Percentiles rank a stretch among this genome's conserved stretches.
Evolutionary conservation across 1,140 invertebrate genomes (phyloP).

Genomic region (Reticulitermes speratus): DNA sequence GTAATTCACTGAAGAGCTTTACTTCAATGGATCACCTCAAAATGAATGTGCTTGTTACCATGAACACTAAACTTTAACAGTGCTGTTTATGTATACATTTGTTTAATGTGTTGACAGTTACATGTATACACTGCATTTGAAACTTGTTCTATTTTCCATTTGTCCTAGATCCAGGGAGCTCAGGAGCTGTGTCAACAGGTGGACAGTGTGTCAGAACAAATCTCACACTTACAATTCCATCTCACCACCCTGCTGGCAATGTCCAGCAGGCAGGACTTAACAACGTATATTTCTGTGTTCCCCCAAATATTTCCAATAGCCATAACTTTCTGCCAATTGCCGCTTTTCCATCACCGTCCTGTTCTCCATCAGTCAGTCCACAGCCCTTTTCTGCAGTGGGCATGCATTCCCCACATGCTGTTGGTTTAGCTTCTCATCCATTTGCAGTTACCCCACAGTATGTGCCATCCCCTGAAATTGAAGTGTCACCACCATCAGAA

Average conservation of each 20-base stretch:
- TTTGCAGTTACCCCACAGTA: neutral
- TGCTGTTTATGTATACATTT: no score
- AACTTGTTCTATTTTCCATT: no score
- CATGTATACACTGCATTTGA: no score
- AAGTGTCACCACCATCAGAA: neutral
- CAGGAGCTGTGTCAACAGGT: neutral
- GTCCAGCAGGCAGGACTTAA: neutral
- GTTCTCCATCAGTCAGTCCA: neutral
- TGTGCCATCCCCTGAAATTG: neutral
- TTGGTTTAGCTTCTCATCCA: neutral
- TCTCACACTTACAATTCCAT: neutral
- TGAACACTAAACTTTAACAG: no score
- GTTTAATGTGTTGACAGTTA: no score
- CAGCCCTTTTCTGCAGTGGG: neutral
- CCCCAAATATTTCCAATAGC: neutral
- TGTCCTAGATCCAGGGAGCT: neutral
- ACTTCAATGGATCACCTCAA: no score
- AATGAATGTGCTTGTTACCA: no score
- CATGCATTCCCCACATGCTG: neutral
- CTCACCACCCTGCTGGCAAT: neutral
- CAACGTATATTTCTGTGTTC: neutral
- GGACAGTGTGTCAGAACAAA: neutral
- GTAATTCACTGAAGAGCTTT: no score
- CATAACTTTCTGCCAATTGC: neutral
- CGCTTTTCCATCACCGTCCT: neutral